These are phyloP conservation scores for Ophioninae sp. DNA, from an alignment of 2,888 invertebrate genomes.

Conservation along the genomic window DNA sequence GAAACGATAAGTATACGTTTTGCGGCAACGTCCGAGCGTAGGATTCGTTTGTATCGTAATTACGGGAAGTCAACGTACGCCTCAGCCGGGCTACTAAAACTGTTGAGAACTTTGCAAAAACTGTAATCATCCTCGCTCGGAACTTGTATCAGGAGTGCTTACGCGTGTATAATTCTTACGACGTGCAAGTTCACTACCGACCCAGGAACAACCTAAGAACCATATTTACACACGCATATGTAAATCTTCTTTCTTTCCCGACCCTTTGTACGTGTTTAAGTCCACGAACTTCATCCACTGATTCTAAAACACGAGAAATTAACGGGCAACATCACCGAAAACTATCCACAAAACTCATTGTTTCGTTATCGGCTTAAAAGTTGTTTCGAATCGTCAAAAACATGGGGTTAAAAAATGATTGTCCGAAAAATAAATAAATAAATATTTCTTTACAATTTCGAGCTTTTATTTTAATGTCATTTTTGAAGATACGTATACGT, in stretches of 20 bases:
- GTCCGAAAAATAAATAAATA: no score
- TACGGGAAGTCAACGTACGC: constrained; percentile 67
- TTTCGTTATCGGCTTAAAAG: no score
- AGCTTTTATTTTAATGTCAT: no score
- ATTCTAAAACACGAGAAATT: no score
- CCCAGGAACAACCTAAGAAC: constrained; percentile 3
- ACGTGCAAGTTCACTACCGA: constrained; percentile 29
- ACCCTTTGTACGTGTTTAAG: neutral
- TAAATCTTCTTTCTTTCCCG: neutral
- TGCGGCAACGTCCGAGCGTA: constrained; percentile 56
- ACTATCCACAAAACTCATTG: no score
- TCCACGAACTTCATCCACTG: neutral
- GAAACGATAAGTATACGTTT: constrained; percentile 59
- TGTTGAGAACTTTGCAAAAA: constrained; percentile 60
- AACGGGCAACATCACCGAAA: no score
- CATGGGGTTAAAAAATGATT: no score
- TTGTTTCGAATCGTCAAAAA: no score
- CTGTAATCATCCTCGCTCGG: constrained; percentile 64
- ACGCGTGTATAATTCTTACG: constrained; percentile 65
- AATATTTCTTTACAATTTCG: no score
- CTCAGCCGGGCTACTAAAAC: constrained; percentile 68
- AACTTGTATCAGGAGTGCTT: constrained; percentile 56
- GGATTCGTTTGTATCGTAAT: constrained; percentile 61
- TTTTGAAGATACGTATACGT: neutral
- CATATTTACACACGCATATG: neutral